Base-by-base conservation (phyloP, 2,888 invertebrate genomes). In the Bursaphelenchus okinawaensis region DNA sequence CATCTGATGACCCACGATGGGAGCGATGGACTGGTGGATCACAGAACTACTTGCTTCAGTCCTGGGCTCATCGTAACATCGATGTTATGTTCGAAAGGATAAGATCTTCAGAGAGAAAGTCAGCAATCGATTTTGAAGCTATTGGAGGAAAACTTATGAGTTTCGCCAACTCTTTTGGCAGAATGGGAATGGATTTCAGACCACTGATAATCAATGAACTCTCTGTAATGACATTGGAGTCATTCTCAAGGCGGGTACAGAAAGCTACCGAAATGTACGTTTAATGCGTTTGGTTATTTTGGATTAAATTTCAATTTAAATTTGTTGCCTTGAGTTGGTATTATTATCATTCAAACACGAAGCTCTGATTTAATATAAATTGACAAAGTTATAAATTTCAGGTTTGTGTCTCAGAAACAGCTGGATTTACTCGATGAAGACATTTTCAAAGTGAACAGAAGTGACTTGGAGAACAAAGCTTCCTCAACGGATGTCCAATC, bases 131-230 rank as follows among this genome's bases (percentile, higher is more conserved):
- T 66, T 63, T 81, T 52, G 76, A 78, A 16, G 68, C 74, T 7
- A 72, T 78, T 68, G 66, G 70, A 26, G 67, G 67, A 8, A 74
- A 78, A 59, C 66, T 81, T 28, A 81, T 81, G 80, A 71, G 74
- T 4, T 75, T 78, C 63, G 78, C 73, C 4, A 68, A 74, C 23
- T 77, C 81, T 3, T 81, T 81, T 55, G 79, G 81, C n/a, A 67
- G 81, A 58, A 77, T 81, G 76, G 81, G 79, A n/a, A 69, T 81
- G 27, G 81, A 81, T 65, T 80, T 78, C 55, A 74, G 80, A 4
- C 69, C 75, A 19, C 40, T 80, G 52, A 71, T 80, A 24, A 65
- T 73, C n/a, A 65, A 74, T 28, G 69, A 71, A 40, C 65, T 80
- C 24, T 69, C 74, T 20, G 58, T 64, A 19, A 65, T 80, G 12